Percentiles rank a stretch among this genome's conserved stretches.
Evolutionary conservation across 1,140 invertebrate species (phyloP).

Genomic region (Pseudomyrmex flavicornis): DNA sequence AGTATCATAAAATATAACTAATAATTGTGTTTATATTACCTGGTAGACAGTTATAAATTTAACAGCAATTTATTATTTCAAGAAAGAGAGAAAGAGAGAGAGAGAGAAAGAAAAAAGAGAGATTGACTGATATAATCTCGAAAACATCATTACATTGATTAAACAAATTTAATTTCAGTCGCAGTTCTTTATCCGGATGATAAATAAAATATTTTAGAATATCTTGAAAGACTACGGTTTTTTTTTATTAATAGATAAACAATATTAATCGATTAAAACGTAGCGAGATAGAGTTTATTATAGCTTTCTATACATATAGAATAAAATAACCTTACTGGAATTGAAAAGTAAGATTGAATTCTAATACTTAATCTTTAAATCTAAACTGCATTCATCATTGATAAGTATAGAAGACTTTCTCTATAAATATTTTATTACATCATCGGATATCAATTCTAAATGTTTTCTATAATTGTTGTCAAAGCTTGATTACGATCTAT

Average conservation of each 20-base stretch:
- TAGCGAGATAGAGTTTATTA: too few species aligned
- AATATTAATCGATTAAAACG: too few species aligned
- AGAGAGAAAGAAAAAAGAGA: background rate
- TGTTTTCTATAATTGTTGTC: background rate
- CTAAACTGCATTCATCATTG: background rate
- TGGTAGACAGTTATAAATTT: background rate
- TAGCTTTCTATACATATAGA: too few species aligned
- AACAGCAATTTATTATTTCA: background rate
- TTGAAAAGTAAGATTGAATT: too few species aligned
- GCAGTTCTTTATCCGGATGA: too few species aligned
- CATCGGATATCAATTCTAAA: background rate
- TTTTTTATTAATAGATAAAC: too few species aligned
- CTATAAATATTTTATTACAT: constrained; percentile 1
- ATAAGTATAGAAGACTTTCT: background rate
- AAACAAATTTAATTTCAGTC: too few species aligned
- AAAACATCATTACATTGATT: background rate
- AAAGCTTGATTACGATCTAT: constrained; percentile 63
- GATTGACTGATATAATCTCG: background rate
- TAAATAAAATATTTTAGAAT: too few species aligned
- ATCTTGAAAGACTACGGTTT: too few species aligned
- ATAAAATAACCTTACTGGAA: too few species aligned
- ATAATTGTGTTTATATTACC: constrained; percentile 14
- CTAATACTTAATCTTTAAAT: too few species aligned
- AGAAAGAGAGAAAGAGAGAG: too few species aligned
- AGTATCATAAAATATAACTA: constrained; percentile 34